Evolutionary conservation across 1,140 invertebrate genomes (phyloP), one percentile per base, ranked within the genome.

Genomic region (Drosophila funebris): DNA sequence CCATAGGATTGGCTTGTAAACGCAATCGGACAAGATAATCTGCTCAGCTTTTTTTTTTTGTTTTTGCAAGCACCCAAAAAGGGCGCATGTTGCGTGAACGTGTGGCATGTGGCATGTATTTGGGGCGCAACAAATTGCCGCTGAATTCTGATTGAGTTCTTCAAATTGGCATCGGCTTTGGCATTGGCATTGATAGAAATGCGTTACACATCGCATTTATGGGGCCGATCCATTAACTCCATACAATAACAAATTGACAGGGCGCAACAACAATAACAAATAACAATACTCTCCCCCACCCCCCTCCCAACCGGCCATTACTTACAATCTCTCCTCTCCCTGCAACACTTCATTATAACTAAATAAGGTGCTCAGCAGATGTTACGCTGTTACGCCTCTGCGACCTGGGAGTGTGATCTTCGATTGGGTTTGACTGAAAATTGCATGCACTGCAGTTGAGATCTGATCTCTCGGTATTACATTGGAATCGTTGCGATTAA

Each of bases 1-100:
- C 46, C 46, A 61, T 33, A 46, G 67, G 67, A 66, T 76, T 74
- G 75, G 75, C 74, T 82, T 90, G 87, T 90, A 76, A 90, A 90
- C 75, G 81, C 81, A 90, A 90, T 90, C 87, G 78, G 76, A 90
- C 85, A 90, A 90, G 85, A 90, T 90, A 90, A 90, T 90, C 87
- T 90, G 43, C 9, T 29, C 37, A 63, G 61, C 62, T 61, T n/a
- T n/a, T n/a, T n/a, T n/a, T n/a, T n/a, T n/a, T n/a, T n/a, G n/a
- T 2, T n/a, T 24, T 24, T 24, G 22, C 4, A 24, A 4, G 14
- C 75, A 70, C 46, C 84, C 74, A 79, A 78, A 85, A 82, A 88
- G 73, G 71, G 56, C 75, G 68, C 36, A 60, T 60, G 60, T 50
- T 61, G 58, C 56, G 62, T 66, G 62, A 14, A 48, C 61, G 50